Percentiles rank a stretch among this genome's conserved stretches.
Evolutionary conservation across 2,113 vertebrate species (phyloP).

Genomic region (Apeltes quadracus): DNA sequence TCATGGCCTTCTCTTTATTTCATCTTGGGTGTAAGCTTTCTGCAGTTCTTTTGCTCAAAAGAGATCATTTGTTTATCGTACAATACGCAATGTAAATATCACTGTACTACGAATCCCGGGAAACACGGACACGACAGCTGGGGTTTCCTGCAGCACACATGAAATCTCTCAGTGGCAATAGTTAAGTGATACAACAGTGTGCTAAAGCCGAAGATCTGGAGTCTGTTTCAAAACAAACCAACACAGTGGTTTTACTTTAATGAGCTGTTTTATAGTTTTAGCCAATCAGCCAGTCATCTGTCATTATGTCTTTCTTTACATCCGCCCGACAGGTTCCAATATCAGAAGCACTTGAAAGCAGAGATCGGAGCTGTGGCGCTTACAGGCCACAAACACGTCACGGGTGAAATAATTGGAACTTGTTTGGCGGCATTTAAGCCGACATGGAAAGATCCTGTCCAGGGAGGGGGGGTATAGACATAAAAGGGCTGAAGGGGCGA

Average conservation of each 20-base stretch:
- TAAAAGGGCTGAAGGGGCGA: conserved; percentile 73
- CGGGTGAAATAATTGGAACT: conserved; percentile 70
- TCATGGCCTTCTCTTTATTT: neutral
- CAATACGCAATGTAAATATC: neutral
- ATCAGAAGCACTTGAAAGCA: conserved; percentile 62
- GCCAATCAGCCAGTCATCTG: conserved; percentile 69
- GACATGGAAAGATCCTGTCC: conserved; percentile 57
- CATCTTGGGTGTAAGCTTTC: no score
- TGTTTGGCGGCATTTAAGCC: conserved; percentile 61
- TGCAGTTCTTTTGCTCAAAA: neutral
- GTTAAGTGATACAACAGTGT: conserved; percentile 24
- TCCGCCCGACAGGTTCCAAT: conserved; percentile 69
- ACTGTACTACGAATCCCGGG: conserved; percentile 1
- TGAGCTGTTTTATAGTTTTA: conserved; percentile 50
- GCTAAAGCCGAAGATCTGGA: neutral
- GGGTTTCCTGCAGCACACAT: conserved; percentile 32
- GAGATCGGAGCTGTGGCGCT: conserved; percentile 48
- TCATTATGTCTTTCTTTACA: conserved; percentile 61
- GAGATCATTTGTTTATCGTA: neutral
- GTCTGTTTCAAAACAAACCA: conserved; percentile 47
- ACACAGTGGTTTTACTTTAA: conserved; percentile 46
- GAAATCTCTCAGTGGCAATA: conserved; percentile 13
- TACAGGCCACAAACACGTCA: conserved; percentile 44
- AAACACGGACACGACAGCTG: conserved; percentile 18
- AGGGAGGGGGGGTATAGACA: conserved; percentile 58